Evolutionary conservation across 2,113 vertebrate species (phyloP).

Genomic region (Sceloporus undulatus): DNA sequence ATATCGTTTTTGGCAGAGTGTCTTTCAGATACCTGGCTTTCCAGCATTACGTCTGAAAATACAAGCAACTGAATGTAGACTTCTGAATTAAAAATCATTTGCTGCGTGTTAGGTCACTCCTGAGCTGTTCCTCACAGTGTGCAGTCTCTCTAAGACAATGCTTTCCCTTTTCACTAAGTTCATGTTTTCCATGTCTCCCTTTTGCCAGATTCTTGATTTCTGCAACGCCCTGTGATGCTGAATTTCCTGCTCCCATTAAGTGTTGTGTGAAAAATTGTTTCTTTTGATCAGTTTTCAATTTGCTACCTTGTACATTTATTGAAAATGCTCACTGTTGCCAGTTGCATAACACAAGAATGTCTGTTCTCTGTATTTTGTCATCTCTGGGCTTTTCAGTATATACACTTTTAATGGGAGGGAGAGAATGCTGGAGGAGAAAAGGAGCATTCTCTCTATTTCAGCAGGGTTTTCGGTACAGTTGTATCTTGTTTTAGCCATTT

Average conservation of each 20-base stretch:
- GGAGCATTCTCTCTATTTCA: background rate
- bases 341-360: constrained; percentile 19
- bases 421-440: background rate
- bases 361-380: constrained; percentile 21
- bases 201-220: constrained; percentile 18
- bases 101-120: background rate
- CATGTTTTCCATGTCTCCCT: constrained; percentile 11
- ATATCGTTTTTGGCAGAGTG: background rate
- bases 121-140: background rate
- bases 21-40: background rate
- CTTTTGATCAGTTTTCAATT: constrained; percentile 30
- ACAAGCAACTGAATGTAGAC: background rate
- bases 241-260: constrained; percentile 28
- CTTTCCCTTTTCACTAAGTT: constrained; percentile 6
- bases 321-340: constrained; percentile 22
- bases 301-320: constrained; percentile 20
- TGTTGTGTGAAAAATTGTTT: constrained; percentile 43
- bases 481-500: constrained; percentile 39
- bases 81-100: constrained; percentile 2
- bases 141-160: constrained; percentile 8
- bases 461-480: background rate
- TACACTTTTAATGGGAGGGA: background rate
- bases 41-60: background rate
- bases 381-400: constrained; percentile 20
- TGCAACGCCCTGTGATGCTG: background rate